Base-by-base conservation (phyloP, 2,113 vertebrate species). In the Todiramphus saurophagus region DNA sequence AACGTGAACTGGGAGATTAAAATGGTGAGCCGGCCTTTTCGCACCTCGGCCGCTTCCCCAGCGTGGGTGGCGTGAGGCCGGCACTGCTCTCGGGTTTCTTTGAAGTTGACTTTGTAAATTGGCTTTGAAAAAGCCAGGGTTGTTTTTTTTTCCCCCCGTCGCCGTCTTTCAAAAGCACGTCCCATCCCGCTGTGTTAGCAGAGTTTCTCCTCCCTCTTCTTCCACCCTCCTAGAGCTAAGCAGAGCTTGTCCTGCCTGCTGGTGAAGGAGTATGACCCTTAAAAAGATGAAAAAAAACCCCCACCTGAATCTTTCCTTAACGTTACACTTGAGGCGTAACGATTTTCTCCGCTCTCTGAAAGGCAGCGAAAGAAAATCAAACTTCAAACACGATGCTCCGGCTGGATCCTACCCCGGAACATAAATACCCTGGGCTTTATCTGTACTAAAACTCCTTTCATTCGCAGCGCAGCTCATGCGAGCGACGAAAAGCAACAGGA, bases 1-100 rank as follows among this genome's bases (percentile, higher is more conserved):
- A 99, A 99, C 4, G 99, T 99, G 50, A 99, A 99, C 98, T 99
- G 99, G 99, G 99, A 99, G 97, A 99, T 99, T 35, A 99, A 99
- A 98, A 99, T 99, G 99, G 99, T 99, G 96, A 98, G 97, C 4
- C 2, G 27, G 62, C 3, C 15, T 11, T 28, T 19, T 13, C 4
- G 5, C 30, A 10, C 19, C 67, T 21, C 1, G 0, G 33, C 35
- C 5, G 3, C 25, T 83, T 56, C 12, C 2, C 68, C 68, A 8
- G 33, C 66, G 15, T 5, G 43, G 33, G 19, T 3, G 11, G 11
- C 4, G 1, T 1, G 33, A n/a, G 23, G 6, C 9, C 6, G 39
- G 11, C 0, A 1, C n/a, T 44, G 86, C 83, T 58, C 55, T 30
- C 2, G 1, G 14, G 27, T 2, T 1, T 6, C 8, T 48, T 28